Conservation (phyloP, 2,888 invertebrate species). For the Drosophila rubida region DNA sequence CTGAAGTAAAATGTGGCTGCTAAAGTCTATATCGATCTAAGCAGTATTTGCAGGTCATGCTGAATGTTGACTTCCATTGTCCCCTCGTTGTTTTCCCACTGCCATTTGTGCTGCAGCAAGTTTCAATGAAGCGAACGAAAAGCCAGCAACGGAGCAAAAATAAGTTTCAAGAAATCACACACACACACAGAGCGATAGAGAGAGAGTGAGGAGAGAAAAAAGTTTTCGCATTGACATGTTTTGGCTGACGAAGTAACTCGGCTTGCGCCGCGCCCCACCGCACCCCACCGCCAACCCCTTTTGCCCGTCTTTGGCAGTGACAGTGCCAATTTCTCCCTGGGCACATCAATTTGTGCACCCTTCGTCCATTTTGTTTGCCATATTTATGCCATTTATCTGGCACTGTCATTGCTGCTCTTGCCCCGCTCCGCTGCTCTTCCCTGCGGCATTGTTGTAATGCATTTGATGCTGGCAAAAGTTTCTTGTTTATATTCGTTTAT, state of each 20-base stretch:
- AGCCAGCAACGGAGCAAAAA: constrained; percentile 55
- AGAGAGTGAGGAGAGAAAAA: constrained; percentile 18
- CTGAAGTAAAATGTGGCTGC: background rate
- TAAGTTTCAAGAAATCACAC: constrained; percentile 69
- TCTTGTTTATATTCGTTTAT: constrained; percentile 79
- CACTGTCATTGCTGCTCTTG: constrained; percentile 25
- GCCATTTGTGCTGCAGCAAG: constrained; percentile 34
- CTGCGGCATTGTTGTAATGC: constrained; percentile 64
- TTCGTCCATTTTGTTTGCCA: constrained; percentile 69
- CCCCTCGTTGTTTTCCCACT: constrained; percentile 3
- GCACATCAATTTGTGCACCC: constrained; percentile 68
- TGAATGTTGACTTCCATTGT: background rate
- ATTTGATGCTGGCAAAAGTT: constrained; percentile 70
- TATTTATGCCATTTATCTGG: constrained; percentile 75
- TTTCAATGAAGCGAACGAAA: constrained; percentile 47
- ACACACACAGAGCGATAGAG: background rate
- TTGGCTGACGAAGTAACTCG: constrained; percentile 45
- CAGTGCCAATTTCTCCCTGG: constrained; percentile 45
- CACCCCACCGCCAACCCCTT: background rate
- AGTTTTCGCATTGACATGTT: constrained; percentile 78
- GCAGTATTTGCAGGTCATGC: constrained; percentile 6
- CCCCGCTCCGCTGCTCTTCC: background rate
- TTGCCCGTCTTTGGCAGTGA: constrained; percentile 13
- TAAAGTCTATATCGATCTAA: constrained; percentile 1
- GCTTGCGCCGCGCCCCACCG: background rate